Evolutionary conservation across 2,797 vertebrate genomes (phyloP).

Genomic region (Echeneis naucrates): DNA sequence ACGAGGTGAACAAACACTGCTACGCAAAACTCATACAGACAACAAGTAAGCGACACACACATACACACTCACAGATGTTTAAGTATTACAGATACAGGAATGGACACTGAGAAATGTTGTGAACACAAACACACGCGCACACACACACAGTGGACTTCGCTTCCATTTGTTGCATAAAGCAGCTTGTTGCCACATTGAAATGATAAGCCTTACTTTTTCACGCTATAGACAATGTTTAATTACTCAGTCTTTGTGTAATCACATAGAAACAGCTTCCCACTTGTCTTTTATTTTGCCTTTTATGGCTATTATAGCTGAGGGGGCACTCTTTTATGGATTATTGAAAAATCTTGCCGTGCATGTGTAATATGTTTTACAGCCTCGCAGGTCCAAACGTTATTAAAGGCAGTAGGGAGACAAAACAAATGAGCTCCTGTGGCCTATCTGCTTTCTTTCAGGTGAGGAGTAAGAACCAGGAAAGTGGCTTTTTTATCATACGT

Average conservation of each 20-base stretch:
- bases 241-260: slow-evolving; percentile 77
- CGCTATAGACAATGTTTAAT: slow-evolving; percentile 78
- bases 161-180: slow-evolving; percentile 67
- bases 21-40: slow-evolving; percentile 1
- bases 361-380: slow-evolving; percentile 53
- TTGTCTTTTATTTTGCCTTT: slow-evolving; percentile 75
- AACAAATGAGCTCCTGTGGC: slow-evolving; percentile 58
- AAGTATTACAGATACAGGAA: slow-evolving; percentile 31
- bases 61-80: slow-evolving; percentile 1
- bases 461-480: slow-evolving; percentile 25
- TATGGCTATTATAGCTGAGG: slow-evolving; percentile 73
- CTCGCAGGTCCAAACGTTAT: slow-evolving; percentile 51
- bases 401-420: slow-evolving; percentile 28
- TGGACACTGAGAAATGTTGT: slow-evolving; percentile 21
- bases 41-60: neutral
- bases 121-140: slow-evolving; percentile 15
- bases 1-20: slow-evolving; percentile 29
- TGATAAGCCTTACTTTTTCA: slow-evolving; percentile 72
- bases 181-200: slow-evolving; percentile 71
- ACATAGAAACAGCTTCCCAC: slow-evolving; percentile 76
- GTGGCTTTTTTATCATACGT: slow-evolving; percentile 39
- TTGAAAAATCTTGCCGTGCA: slow-evolving; percentile 64
- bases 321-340: slow-evolving; percentile 76
- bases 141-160: slow-evolving; percentile 35
- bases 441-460: slow-evolving; percentile 48